A percentile compares a stretch with the other conserved stretches of the same genome.
Conservation (phyloP, 2,113 vertebrate genomes). For the Scomber colias region DNA sequence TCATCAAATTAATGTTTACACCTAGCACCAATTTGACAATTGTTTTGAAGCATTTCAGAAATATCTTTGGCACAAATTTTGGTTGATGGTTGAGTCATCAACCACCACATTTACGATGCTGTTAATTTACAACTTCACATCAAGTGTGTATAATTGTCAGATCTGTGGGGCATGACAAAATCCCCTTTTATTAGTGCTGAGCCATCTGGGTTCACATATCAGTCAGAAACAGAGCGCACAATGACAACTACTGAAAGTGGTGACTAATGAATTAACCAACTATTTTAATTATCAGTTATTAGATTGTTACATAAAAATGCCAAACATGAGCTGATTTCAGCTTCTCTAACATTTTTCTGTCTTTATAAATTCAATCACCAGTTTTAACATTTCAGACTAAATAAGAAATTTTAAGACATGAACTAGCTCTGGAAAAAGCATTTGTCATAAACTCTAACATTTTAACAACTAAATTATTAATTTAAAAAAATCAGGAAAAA, state of each 20-base stretch:
- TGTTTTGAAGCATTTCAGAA: background rate
- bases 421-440: background rate
- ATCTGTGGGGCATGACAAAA: constrained; percentile 10
- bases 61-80: background rate
- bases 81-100: background rate
- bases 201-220: background rate
- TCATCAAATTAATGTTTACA: background rate
- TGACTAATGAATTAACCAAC: background rate
- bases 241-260: background rate
- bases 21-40: background rate
- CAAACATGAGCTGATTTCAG: background rate
- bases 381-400: background rate
- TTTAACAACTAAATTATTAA: background rate
- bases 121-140: constrained; percentile 20
- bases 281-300: background rate
- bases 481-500: background rate
- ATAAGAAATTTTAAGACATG: background rate
- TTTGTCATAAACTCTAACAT: background rate
- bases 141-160: constrained; percentile 2
- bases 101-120: background rate
- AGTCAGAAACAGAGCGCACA: background rate
- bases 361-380: background rate
- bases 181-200: background rate
- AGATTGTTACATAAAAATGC: background rate
- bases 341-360: background rate